Base-by-base conservation (phyloP, 2,888 invertebrate genomes). In the Molanna angustata region DNA sequence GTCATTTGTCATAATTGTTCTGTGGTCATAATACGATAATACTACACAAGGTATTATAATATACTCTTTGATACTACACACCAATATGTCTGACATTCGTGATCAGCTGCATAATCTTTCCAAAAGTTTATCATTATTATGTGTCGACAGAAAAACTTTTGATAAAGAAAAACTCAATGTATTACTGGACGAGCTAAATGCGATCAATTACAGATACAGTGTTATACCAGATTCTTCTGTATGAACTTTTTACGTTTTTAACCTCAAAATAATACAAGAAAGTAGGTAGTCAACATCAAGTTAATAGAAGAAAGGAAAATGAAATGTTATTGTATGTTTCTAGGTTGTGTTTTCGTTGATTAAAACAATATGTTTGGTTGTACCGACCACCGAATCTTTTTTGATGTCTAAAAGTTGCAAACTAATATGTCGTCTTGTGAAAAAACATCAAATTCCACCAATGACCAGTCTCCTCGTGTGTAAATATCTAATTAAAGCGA, bases 101-200 rank as follows among this genome's bases (percentile, higher is more conserved):
- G 42, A 41, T 2, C 50, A 21, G 16, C 19, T 54, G 20, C 20
- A 42, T n/a, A 18, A 11, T 17, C 21, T 54, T 2, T 44, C 66
- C 18, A 66, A 68, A 52, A 62, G 65, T 57, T 74, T 74, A 64
- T 68, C 71, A 14, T 50, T 62, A 35, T 59, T 76, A 58, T 65
- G 70, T 54, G 67, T 68, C 44, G 70, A 67, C 60, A 49, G 66
- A 35, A 73, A 71, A 64, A 68, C 71, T 60, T 76, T 71, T 47
- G 75, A 77, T 60, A 73, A 73, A 63, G 65, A 67, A 31, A 69
- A 72, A 60, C 70, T 85, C 2, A 79, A 80, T 62, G 66, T 68
- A 35, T 66, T 79, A 13, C 70, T 87, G 42, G 82, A 82, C 62
- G 82, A 84, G 60, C 69, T 87, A 31, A 85, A 84, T 65, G 71